Base-by-base conservation (phyloP, 2,888 invertebrate species). In the Cataglyphis albicans region DNA sequence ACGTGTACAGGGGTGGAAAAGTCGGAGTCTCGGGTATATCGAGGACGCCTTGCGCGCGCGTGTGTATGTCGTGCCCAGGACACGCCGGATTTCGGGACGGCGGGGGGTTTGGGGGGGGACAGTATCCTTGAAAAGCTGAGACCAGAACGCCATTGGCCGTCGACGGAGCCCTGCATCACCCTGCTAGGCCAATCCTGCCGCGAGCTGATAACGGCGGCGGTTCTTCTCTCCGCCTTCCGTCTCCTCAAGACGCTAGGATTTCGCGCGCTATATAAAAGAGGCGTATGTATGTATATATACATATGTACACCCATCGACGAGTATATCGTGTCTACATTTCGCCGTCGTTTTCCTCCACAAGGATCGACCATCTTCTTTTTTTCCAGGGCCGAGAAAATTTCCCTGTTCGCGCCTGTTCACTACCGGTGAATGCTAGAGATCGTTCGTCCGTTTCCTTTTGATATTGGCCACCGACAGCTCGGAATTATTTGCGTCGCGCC, bases 121-220 rank as follows among this genome's bases (percentile, higher is more conserved):
- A 84, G 92, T 92, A 93, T 93, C 92, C 92, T 88, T 92, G 94
- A 93, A 94, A 92, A 93, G 85, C 90, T 90, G 93, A 93, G 93
- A 94, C 94, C 94, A 94, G 92, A 85, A 86, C 90, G 90, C 91
- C 87, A 94, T 94, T 94, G 94, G 94, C 84, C 90, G 94, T 84
- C 87, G 80, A 80, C 59, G 61, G 72, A 84, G 81, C 82, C 83
- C 73, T 84, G 76, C 76, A 76, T 80, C 87, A 84, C 87, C 84
- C 87, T 89, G 89, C 89, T 92, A 91, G 92, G 88, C 94, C 94
- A 94, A 94, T 93, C 93, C 92, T 83, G 86, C 89, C 73, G 81
- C 90, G 87, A 87, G 90, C 84, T 94, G 94, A 94, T 94, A 94
- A 94, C 93, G 92, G 90, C 88, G 93, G 92, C 92, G 90, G 90